Evolutionary conservation across 2,113 vertebrate genomes (phyloP), one percentile per base, ranked within the genome.

Genomic region (Corythaeola cristata): DNA sequence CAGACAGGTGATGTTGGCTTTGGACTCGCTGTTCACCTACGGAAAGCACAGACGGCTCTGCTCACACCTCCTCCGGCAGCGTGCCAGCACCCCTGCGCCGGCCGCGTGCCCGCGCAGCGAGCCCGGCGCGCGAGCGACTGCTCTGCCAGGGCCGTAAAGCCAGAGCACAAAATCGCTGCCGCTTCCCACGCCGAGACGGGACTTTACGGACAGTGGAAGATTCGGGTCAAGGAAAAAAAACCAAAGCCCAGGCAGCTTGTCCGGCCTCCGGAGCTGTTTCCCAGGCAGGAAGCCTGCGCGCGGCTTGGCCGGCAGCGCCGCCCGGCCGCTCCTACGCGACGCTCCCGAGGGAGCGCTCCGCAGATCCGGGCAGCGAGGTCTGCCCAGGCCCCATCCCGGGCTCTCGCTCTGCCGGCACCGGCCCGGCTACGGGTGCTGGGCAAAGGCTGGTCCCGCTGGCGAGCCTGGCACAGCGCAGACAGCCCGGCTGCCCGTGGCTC

Each of bases 1-100:
- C 24, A 99, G 98, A 89, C 99, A 99, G 88, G 99, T 99, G 97
- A 99, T 99, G 98, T 99, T 99, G 90, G 99, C 99, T 98, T 99
- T 99, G 93, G 99, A 99, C 96, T 99, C 99, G 32, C 99, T 99
- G 98, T 98, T 99, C 73, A 98, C 98, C 98, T 98, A 23, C 41
- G 92, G 96, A 63, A 93, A 95, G 87, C 26, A 82, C 39, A 59
- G 23, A 72, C 15, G 76, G 53, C 44, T 52, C 62, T 2, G 19
- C 41, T 32, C 27, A 55, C 23, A 12, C 3, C 39, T 33, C 41
- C 20, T 35, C 52, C 59, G 24, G 15, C 56, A 8, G 20, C 22
- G 5, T 2, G 33, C 11, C 28, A 12, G 60, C 37, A 12, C 26
- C 6, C 35, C 53, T 3, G 33, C 2, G 3, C 52, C 6, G 2